Evolutionary conservation across 2,797 vertebrate species (phyloP).

Genomic region (Malurus splendens): DNA sequence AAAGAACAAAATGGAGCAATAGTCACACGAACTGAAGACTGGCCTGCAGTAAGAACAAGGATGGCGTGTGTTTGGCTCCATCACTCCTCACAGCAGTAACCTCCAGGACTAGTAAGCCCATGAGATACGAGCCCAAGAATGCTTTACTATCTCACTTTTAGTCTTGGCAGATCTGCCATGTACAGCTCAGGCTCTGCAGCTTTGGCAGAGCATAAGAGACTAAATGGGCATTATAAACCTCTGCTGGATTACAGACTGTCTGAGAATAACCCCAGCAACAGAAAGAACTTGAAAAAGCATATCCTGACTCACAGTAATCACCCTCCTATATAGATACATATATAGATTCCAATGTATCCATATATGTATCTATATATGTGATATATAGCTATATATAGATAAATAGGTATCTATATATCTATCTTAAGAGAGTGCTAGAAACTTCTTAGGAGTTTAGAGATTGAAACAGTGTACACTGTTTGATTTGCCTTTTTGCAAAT

Average conservation of each 20-base stretch:
- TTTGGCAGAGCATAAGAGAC: background rate
- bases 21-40: background rate
- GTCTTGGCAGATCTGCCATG: background rate
- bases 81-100: background rate
- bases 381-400: background rate
- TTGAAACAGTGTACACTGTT: background rate
- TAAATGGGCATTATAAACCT: background rate
- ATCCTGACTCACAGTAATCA: background rate
- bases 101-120: background rate
- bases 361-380: too few relatives aligned
- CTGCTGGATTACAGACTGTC: background rate
- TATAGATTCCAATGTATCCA: too few relatives aligned
- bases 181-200: background rate
- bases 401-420: background rate
- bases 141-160: background rate
- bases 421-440: background rate
- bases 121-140: background rate
- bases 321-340: too few relatives aligned
- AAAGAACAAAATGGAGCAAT: background rate
- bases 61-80: background rate
- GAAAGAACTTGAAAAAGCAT: background rate
- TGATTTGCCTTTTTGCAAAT: background rate
- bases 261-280: background rate
- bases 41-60: background rate
- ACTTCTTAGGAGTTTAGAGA: background rate